phyloP scores from a whole-genome alignment of 2,797 vertebrate species.

The Loris lydekkerianus region DNA sequence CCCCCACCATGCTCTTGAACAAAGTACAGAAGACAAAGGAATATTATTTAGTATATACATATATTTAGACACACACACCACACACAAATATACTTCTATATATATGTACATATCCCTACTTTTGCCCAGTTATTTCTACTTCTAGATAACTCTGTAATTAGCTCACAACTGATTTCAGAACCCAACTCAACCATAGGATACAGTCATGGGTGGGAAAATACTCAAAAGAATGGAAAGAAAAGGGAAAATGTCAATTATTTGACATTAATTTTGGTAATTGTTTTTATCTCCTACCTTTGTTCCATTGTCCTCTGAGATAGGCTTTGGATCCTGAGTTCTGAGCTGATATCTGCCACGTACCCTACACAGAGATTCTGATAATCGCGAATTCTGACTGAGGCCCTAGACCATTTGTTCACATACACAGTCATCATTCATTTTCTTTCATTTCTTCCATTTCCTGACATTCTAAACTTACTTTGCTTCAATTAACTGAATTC shows the following conservation, averaged over 20 bases:
- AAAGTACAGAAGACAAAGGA: background rate
- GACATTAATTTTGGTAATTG: background rate
- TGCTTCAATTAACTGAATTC: background rate
- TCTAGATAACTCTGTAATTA: background rate
- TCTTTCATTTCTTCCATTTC: background rate
- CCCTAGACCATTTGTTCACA: background rate
- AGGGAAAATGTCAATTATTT: background rate
- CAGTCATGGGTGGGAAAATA: background rate
- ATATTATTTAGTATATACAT: background rate
- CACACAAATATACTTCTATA: background rate
- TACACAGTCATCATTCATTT: background rate
- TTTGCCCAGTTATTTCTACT: background rate
- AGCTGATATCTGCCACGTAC: background rate
- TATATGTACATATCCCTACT: background rate
- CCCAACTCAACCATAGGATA: background rate
- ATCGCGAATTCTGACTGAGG: background rate
- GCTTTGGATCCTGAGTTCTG: background rate
- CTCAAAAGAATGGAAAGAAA: background rate
- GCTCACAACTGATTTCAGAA: background rate
- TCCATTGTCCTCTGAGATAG: background rate
- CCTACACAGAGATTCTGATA: background rate
- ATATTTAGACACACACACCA: background rate
- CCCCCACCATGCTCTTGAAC: background rate
- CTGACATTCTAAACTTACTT: background rate
- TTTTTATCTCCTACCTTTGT: background rate